A percentile compares a stretch with the other conserved stretches of the same genome.
phyloP scores from a whole-genome alignment of 2,888 invertebrate species.

The Zeuzera pyrina region DNA sequence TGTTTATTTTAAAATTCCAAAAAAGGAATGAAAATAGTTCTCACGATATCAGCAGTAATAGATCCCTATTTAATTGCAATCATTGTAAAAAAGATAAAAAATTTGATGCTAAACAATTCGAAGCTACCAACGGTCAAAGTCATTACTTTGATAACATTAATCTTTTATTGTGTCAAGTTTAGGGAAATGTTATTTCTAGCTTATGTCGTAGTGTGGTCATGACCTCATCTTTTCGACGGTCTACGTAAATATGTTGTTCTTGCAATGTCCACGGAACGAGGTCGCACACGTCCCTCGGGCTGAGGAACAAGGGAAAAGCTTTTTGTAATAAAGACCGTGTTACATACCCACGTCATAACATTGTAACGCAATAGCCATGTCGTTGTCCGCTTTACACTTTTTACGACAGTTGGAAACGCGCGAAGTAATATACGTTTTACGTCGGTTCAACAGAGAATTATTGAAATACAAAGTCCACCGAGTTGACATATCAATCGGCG shows the following conservation, averaged over 20 bases:
- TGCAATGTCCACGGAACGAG: conserved; percentile 41
- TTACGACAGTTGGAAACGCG: conserved; percentile 9
- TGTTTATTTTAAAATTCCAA: too few relatives aligned
- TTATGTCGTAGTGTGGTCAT: conserved; percentile 24
- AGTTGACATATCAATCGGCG: conserved; percentile 42
- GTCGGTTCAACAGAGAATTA: too few relatives aligned
- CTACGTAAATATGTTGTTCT: conserved; percentile 36
- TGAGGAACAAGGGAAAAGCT: conserved; percentile 40
- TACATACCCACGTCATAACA: conserved; percentile 29
- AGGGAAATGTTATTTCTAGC: conserved; percentile 13
- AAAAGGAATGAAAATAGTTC: too few relatives aligned
- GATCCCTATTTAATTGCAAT: too few relatives aligned
- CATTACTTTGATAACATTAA: too few relatives aligned
- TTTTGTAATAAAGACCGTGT: conserved; percentile 27
- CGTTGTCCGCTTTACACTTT: conserved; percentile 20
- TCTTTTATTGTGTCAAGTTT: not conserved
- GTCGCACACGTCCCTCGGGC: conserved; percentile 32
- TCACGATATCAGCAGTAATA: too few relatives aligned
- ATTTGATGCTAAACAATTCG: too few relatives aligned
- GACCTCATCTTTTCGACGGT: conserved; percentile 32
- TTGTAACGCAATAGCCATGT: conserved; percentile 23
- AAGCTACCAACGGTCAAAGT: too few relatives aligned
- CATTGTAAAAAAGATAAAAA: too few relatives aligned
- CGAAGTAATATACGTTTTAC: conserved; percentile 4
- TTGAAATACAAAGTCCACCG: too few relatives aligned